Base-by-base conservation (phyloP, 1,140 invertebrate species). In the Oryctes rhinoceros region DNA sequence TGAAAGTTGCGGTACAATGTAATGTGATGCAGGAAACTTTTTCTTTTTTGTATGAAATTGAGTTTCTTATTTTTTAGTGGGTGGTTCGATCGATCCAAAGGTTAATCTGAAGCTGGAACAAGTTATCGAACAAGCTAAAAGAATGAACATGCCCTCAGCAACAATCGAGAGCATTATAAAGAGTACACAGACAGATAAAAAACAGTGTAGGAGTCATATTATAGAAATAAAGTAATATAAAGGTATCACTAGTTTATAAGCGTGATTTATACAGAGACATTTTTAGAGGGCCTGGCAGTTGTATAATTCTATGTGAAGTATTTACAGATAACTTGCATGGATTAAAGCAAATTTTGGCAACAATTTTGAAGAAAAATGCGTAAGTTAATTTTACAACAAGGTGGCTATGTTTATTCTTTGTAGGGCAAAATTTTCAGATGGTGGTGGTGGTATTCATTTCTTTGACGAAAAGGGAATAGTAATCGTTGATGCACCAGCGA, bases 91-190 rank as follows among this genome's bases (percentile, higher is more conserved):
- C 13, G 90, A 94, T 84, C 92, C 92, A 0, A 85, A 86, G 9
- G 15, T 88, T 3, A 94, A 94, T 86, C 13, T 83, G 1, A 89
- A 89, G 79, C 84, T 94, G 24, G 86, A 88, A 9, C 88, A 89
- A 74, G 81, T 91, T 24, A 89, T 94, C 53, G 91, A 91, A 30
- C 86, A 90, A 83, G 92, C 91, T 1, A 89, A 89, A 80, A 90
- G 90, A 76, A 87, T 87, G 18, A 91, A 90, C 82, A 91, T 94
- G 89, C 91, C 93, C 3, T 76, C 82, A 15, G 86, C 90, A 1
- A 89, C 90, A 0, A 90, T 94, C 79, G 91, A 92, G 81, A 90
- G 85, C 85, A 87, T 88, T 15, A 83, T 94, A 0, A 90, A 91
- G 83, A 90, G 86, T 84, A 85, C 89, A 15, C 84, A 89, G 78